Conservation (phyloP, 1,140 invertebrate species). For the Mactra quadrangularis region DNA sequence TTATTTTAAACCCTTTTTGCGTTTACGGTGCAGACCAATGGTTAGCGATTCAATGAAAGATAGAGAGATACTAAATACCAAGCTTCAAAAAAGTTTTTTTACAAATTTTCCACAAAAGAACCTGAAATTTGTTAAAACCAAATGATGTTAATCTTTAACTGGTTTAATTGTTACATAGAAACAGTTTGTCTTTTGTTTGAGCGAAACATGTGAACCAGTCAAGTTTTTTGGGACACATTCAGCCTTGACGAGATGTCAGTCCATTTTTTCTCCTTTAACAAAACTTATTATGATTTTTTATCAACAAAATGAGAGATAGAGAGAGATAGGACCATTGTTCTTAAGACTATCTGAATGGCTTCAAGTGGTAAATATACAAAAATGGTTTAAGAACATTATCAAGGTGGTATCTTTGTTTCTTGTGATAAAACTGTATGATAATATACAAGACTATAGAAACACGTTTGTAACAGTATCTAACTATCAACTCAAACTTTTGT, state of each 20-base stretch:
- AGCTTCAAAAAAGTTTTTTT: slow-evolving; percentile 47
- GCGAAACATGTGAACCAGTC: slow-evolving; percentile 21
- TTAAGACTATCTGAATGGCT: slow-evolving; percentile 12
- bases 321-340: slow-evolving; percentile 43
- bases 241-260: slow-evolving; percentile 31
- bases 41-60: slow-evolving; percentile 37
- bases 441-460: slow-evolving; percentile 4
- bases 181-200: slow-evolving; percentile 54
- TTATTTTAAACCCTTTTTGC: not conserved
- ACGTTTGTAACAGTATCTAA: too few relatives aligned
- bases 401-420: slow-evolving; percentile 2
- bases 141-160: slow-evolving; percentile 39
- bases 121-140: slow-evolving; percentile 39
- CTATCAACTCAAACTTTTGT: too few relatives aligned
- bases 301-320: slow-evolving; percentile 40
- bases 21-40: slow-evolving; percentile 48
- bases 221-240: slow-evolving; percentile 10
- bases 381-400: slow-evolving; percentile 25
- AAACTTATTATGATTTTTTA: slow-evolving; percentile 29
- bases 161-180: slow-evolving; percentile 34
- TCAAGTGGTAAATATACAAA: slow-evolving; percentile 36
- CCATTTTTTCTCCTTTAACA: slow-evolving; percentile 31
- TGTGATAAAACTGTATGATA: slow-evolving; percentile 15
- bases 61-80: slow-evolving; percentile 47
- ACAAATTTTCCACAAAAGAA: slow-evolving; percentile 56